Conservation (phyloP, 2,797 vertebrate genomes). For the Spinus pinus region DNA sequence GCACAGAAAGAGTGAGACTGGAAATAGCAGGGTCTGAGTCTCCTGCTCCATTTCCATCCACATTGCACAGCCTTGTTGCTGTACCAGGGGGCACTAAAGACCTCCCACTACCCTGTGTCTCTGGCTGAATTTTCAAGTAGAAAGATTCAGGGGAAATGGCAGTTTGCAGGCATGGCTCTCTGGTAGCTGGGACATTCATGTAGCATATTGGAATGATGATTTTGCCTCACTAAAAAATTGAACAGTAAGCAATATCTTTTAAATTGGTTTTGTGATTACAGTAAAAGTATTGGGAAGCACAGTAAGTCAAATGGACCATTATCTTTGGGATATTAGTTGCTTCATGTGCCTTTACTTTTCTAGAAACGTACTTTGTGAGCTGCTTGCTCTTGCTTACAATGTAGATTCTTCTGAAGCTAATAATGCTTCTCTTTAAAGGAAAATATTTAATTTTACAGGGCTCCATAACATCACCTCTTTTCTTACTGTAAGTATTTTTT, state of each 20-base stretch:
- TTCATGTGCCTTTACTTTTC: neutral
- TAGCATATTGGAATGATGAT: neutral
- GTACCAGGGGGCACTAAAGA: neutral
- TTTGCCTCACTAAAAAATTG: neutral
- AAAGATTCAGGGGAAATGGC: neutral
- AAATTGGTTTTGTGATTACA: neutral
- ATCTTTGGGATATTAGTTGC: neutral
- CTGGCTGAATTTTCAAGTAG: neutral
- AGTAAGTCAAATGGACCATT: neutral
- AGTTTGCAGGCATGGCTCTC: neutral
- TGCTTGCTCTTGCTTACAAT: neutral
- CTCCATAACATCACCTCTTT: slow-evolving; percentile 24
- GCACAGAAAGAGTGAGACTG: neutral
- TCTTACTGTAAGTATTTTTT: slow-evolving; percentile 64
- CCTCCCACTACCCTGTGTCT: neutral
- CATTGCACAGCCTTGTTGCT: neutral
- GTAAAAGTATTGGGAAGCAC: neutral
- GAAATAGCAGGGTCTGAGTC: neutral
- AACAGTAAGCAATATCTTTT: neutral
- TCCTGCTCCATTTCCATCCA: neutral
- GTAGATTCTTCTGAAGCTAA: neutral
- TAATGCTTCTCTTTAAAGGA: neutral
- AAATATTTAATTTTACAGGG: slow-evolving; percentile 52
- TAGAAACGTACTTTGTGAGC: neutral
- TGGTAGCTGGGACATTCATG: neutral